phyloP scores from a whole-genome alignment of 2,888 invertebrate species.

The Subacronicta megacephala region DNA sequence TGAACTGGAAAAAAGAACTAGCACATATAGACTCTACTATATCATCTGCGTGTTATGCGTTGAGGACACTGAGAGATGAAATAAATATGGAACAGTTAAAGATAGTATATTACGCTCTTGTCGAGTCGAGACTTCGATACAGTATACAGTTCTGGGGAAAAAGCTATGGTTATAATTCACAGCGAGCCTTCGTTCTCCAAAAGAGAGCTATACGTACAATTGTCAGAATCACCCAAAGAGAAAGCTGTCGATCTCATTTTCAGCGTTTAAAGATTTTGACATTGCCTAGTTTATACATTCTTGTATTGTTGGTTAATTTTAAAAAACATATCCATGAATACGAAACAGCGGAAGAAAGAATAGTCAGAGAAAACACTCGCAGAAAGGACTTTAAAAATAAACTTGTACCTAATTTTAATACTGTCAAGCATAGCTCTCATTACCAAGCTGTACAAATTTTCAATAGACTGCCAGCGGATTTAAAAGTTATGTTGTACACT shows the following conservation, averaged over 20 bases:
- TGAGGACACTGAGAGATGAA: conserved; percentile 1
- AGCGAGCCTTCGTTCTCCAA: neutral
- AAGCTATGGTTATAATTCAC: neutral
- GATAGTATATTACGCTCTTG: conserved; percentile 3
- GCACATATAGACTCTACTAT: neutral
- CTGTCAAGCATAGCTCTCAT: neutral
- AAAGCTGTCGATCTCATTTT: neutral
- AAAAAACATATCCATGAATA: neutral
- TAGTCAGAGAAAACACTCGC: neutral
- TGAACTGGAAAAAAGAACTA: conserved; percentile 8
- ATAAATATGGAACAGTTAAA: conserved; percentile 1
- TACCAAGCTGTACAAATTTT: neutral
- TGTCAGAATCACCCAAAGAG: neutral
- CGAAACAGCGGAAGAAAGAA: neutral
- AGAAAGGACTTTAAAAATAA: conserved; percentile 1
- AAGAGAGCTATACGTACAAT: neutral
- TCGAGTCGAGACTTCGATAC: neutral
- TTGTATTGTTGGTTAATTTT: neutral
- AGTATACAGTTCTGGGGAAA: conserved; percentile 2
- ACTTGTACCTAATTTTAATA: neutral
- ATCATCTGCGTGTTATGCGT: neutral
- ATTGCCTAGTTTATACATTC: neutral
- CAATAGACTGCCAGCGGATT: neutral
- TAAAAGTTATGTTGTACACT: neutral
- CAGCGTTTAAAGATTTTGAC: neutral